Conservation (phyloP, 1,140 invertebrate genomes). For the Drosophila parvula region DNA sequence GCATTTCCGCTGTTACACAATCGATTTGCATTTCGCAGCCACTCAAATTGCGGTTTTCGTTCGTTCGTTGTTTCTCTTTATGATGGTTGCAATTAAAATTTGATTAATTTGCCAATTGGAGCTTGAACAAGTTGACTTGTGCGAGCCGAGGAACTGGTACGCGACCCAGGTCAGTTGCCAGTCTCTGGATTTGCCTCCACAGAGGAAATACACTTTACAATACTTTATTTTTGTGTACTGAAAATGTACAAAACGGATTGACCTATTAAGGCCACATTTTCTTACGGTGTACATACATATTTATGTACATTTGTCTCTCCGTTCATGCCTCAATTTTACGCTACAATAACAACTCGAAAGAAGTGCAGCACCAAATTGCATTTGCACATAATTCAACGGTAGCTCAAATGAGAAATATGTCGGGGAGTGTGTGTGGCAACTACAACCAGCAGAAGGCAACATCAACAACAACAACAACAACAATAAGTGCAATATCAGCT, state of each 20-base stretch:
- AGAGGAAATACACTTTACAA: neutral
- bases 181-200: slow-evolving; percentile 6
- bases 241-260: neutral
- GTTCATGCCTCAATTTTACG: slow-evolving; percentile 68
- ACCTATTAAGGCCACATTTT: slow-evolving; percentile 9
- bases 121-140: slow-evolving; percentile 54
- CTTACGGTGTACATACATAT: slow-evolving; percentile 17
- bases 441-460: slow-evolving; percentile 8
- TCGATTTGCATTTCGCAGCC: slow-evolving; percentile 50
- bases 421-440: slow-evolving; percentile 19
- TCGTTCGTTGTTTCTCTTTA: slow-evolving; percentile 9
- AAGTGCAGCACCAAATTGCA: slow-evolving; percentile 70
- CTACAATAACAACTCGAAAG: slow-evolving; percentile 63
- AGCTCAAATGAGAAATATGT: slow-evolving; percentile 67
- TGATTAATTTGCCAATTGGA: slow-evolving; percentile 74
- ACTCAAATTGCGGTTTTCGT: slow-evolving; percentile 40
- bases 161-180: slow-evolving; percentile 34
- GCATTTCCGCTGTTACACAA: slow-evolving; percentile 57
- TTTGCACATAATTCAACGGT: slow-evolving; percentile 77
- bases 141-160: slow-evolving; percentile 44
- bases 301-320: slow-evolving; percentile 13
- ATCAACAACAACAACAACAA: slow-evolving; percentile 11
- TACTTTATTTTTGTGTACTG: neutral
- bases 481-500: slow-evolving; percentile 42
- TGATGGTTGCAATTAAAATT: slow-evolving; percentile 45